Evolutionary conservation across 1,140 invertebrate genomes (phyloP), one percentile per base, ranked within the genome.

Genomic region (Drosophila ogumai): DNA sequence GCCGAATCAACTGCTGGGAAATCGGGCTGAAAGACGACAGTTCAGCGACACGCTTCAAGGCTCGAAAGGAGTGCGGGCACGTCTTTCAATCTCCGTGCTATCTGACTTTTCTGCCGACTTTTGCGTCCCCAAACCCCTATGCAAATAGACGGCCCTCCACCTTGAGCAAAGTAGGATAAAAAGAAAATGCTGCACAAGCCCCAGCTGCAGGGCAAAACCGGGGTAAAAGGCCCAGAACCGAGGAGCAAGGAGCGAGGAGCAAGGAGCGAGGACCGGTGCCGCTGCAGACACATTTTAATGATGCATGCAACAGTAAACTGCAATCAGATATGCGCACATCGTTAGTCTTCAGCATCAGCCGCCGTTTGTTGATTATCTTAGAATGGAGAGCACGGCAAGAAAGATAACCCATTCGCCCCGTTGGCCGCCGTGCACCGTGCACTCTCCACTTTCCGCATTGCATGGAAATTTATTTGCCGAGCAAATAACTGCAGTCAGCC

Each of bases 311-410:
- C 85, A 88, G 84, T 88, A 88, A 88, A 88, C 84, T 88, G 85
- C 85, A 88, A 90, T 88, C 85, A 88, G 85, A 90, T 90, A 90
- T 90, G 85, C 85, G 85, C 85, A 90, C 86, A 90, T 90, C 85
- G 85, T 88, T 88, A 88, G 85, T 88, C 85, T 90, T 88, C 85
- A 88, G 86, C 86, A 88, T 88, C 85, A 90, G 81, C 85, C 85
- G 85, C 77, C 85, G 81, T 90, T 88, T 88, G 85, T 88, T 88
- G 85, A 90, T 88, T 88, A 88, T 88, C 85, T 88, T 90, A 88
- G 85, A 85, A 90, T 88, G 85, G 66, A 90, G 61, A 80, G 69
- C 59, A 63, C 44, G 65, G 57, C 68, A 90, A 88, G 85, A 85
- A 88, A 88, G 86, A 88, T 88, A 88, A 85, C 85, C 80, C 85